phyloP scores from a whole-genome alignment of 2,113 vertebrate genomes.

The Corythaixoides concolor region DNA sequence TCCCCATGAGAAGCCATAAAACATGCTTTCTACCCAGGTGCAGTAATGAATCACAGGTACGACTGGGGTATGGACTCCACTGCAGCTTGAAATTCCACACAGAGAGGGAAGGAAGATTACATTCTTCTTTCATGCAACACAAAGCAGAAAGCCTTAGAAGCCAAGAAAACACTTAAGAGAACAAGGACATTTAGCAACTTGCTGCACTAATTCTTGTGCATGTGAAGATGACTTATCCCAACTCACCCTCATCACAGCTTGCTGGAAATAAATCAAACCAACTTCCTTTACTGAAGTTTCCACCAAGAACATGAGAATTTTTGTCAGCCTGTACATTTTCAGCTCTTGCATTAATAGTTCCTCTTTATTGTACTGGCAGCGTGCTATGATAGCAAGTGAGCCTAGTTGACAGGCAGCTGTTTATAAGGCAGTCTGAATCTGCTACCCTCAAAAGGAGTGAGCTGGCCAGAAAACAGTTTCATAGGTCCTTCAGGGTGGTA shows the following conservation, averaged over 20 bases:
- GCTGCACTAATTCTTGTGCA: neutral
- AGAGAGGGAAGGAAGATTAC: neutral
- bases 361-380: neutral
- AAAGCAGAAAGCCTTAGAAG: neutral
- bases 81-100: neutral
- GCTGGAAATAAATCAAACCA: constrained; percentile 6
- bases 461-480: neutral
- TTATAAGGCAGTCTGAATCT: neutral
- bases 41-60: neutral
- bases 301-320: neutral
- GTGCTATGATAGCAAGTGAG: neutral
- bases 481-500: neutral
- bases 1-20: neutral
- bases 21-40: neutral
- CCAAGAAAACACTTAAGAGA: neutral
- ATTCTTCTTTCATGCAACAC: neutral
- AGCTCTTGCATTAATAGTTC: neutral
- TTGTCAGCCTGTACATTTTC: neutral
- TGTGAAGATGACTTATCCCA: neutral
- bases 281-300: neutral
- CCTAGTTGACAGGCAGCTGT: neutral
- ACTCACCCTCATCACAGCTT: neutral
- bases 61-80: accelerated
- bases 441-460: neutral
- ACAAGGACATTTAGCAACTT: neutral